Base-by-base conservation (phyloP, 1,140 invertebrate genomes). In the Galendromus occidentalis region DNA sequence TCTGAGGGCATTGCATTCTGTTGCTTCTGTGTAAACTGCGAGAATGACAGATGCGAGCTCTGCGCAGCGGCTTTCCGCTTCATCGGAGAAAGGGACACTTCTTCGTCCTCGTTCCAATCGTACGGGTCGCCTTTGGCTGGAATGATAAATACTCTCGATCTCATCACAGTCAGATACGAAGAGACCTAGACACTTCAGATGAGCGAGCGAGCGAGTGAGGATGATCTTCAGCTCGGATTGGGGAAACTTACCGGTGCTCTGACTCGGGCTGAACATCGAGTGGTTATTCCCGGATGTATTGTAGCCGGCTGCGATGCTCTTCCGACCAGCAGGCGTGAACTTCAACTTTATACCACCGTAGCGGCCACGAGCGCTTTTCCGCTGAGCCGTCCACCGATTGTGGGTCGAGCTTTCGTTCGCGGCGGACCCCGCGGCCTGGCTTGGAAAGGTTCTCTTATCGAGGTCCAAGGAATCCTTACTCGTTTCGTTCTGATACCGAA, bases 191-290 rank as follows among this genome's bases (percentile, higher is more conserved):
- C n/a, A n/a, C n/a, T n/a, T n/a, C n/a, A n/a, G n/a, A n/a, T n/a
- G n/a, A n/a, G n/a, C n/a, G n/a, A n/a, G n/a, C n/a, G n/a, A n/a
- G n/a, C n/a, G n/a, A n/a, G n/a, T n/a, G n/a, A n/a, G n/a, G n/a
- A n/a, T n/a, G n/a, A n/a, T n/a, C n/a, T n/a, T n/a, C n/a, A n/a
- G n/a, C n/a, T n/a, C n/a, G n/a, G n/a, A n/a, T n/a, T n/a, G n/a
- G n/a, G n/a, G n/a, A n/a, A n/a, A n/a, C 33, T 39, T 39, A 39
- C 33, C 33, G 33, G 25, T 14, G 51, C 20, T 59, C 25, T 59
- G 51, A 59, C 51, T 59, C 14, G 51, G 51, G 51, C 51, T 59
- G 22, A 59, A 59, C 51, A 59, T 59, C 51, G 51, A 59, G 51
- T 59, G 51, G 22, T 59, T 28, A 14, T 5, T 28, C 14, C 45